Conservation (phyloP, 2,797 vertebrate species). For the Melanotaenia nigrans region DNA sequence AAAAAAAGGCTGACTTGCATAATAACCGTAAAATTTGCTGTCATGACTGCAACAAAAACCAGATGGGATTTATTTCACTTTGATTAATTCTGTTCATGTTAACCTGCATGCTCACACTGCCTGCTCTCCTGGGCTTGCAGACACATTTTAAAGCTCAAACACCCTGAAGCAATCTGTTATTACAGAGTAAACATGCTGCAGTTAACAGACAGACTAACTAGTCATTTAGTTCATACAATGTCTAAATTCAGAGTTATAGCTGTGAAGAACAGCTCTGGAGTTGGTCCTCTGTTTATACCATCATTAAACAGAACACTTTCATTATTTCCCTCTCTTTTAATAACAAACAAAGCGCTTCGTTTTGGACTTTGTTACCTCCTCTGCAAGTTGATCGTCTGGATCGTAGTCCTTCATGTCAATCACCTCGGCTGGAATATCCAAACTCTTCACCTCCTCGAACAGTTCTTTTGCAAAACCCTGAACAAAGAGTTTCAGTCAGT, state of each 20-base stretch:
- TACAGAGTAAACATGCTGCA: background rate
- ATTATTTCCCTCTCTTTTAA: background rate
- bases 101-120: no score
- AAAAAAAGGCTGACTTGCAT: constrained; percentile 9
- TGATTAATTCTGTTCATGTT: constrained; percentile 29
- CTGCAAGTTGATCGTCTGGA: constrained; percentile 89
- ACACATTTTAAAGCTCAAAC: background rate
- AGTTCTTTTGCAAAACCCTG: constrained; percentile 89
- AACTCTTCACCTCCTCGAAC: constrained; percentile 77
- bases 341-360: background rate
- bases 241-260: background rate
- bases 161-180: background rate
- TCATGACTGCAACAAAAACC: constrained; percentile 2
- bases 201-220: background rate
- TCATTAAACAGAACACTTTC: background rate
- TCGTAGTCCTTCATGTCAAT: constrained; percentile 90
- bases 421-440: constrained; percentile 81
- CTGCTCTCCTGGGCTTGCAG: background rate
- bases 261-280: background rate
- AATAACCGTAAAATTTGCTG: background rate
- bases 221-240: background rate
- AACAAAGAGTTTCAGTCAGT: background rate
- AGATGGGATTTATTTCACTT: constrained; percentile 18
- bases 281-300: background rate
- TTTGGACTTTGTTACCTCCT: constrained; percentile 83